A percentile compares a stretch with the other conserved stretches of the same genome.
Evolutionary conservation across 2,888 invertebrate genomes (phyloP).

Genomic region (Anthophora plumipes): DNA sequence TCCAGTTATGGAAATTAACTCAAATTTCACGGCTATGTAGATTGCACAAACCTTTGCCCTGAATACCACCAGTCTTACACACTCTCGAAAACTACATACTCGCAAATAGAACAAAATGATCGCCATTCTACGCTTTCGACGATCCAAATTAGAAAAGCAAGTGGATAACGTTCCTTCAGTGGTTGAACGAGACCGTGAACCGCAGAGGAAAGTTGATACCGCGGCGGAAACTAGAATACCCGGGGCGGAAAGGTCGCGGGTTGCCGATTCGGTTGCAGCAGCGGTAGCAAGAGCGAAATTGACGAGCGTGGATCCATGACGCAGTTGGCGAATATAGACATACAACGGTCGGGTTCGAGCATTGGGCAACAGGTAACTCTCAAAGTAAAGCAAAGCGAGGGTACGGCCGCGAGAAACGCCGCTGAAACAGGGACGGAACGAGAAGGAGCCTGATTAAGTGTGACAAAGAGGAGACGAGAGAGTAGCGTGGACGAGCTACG

Average conservation of each 20-base stretch:
- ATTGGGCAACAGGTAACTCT: conserved; percentile 60
- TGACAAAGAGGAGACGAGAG: background rate
- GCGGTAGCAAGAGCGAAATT: conserved; percentile 44
- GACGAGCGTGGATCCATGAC: conserved; percentile 37
- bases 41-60: too few relatives aligned
- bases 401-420: conserved; percentile 40
- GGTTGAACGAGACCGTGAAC: background rate
- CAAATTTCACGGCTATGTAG: too few relatives aligned
- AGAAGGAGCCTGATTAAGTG: conserved; percentile 22
- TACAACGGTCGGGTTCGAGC: conserved; percentile 27
- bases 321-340: conserved; percentile 60
- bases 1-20: too few relatives aligned
- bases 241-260: conserved; percentile 2
- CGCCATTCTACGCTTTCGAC: too few relatives aligned
- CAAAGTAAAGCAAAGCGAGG: conserved; percentile 69
- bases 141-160: background rate
- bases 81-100: too few relatives aligned
- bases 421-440: conserved; percentile 34
- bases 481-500: conserved; percentile 38
- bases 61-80: too few relatives aligned
- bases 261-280: background rate
- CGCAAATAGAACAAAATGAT: too few relatives aligned
- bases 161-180: background rate
- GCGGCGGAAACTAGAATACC: background rate
- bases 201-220: conserved; percentile 33